These are phyloP conservation scores for Eulithis testata DNA, from an alignment of 2,888 invertebrate genomes.

Conservation along the genomic window DNA sequence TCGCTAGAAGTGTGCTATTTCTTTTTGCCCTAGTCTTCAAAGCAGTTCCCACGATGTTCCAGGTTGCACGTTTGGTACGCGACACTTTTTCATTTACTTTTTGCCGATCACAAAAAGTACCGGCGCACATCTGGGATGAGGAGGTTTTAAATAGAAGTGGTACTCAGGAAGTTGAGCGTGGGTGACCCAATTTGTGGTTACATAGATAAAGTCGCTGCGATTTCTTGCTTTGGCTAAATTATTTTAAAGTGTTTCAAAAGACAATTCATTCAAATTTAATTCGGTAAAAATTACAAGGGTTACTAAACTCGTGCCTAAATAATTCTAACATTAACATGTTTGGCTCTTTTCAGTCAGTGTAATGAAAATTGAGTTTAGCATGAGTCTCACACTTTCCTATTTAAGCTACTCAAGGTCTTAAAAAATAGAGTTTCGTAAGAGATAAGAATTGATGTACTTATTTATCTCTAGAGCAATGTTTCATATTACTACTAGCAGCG, in stretches of 20 bases:
- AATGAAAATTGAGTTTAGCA: too few relatives aligned
- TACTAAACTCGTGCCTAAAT: too few relatives aligned
- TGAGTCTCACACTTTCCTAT: too few relatives aligned
- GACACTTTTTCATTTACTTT: constrained; percentile 61
- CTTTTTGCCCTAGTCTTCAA: constrained; percentile 5
- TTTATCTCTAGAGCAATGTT: neutral
- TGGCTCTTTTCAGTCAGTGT: too few relatives aligned
- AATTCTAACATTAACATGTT: too few relatives aligned
- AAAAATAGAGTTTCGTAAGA: constrained; percentile 2
- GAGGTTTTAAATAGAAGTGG: constrained; percentile 67
- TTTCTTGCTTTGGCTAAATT: too few relatives aligned
- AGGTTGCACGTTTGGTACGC: constrained; percentile 52
- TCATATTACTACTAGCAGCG: too few relatives aligned
- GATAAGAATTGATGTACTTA: neutral
- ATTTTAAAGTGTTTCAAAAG: too few relatives aligned
- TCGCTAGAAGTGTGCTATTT: neutral
- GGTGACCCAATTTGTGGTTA: constrained; percentile 20
- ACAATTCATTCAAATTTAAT: too few relatives aligned
- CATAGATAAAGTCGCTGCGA: neutral
- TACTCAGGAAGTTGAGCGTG: constrained; percentile 59
- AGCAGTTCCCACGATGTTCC: constrained; percentile 69
- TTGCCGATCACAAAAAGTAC: constrained; percentile 57
- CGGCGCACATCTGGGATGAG: constrained; percentile 74
- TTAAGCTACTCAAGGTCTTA: neutral
- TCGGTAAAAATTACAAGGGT: too few relatives aligned